A percentile compares a stretch with the other conserved stretches of the same genome.
phyloP scores from a whole-genome alignment of 1,140 invertebrate species.

The Dolichoris vasculosae region DNA sequence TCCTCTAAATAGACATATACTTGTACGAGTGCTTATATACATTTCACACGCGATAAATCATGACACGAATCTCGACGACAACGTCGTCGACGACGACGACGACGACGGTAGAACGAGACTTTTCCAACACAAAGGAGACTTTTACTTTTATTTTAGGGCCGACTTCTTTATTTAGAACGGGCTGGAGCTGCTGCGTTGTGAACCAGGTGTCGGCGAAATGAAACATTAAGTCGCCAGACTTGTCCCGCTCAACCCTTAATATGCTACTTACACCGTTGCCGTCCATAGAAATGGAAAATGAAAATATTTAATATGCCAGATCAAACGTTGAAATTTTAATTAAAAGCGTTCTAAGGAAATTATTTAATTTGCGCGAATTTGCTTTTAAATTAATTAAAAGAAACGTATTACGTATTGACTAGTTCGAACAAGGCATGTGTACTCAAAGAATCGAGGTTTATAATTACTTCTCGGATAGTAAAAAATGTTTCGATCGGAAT shows the following conservation, averaged over 20 bases:
- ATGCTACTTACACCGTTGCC: constrained; percentile 1
- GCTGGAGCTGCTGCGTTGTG: neutral
- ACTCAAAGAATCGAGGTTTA: too few relatives aligned
- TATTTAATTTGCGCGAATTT: neutral
- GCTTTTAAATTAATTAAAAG: neutral
- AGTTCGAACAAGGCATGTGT: too few relatives aligned
- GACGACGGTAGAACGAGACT: neutral
- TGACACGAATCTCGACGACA: constrained; percentile 34
- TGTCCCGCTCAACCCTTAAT: neutral
- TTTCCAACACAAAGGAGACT: constrained; percentile 18
- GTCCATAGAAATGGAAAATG: neutral
- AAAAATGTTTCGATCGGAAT: too few relatives aligned
- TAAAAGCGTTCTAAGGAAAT: neutral
- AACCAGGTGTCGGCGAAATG: neutral
- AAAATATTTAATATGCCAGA: neutral
- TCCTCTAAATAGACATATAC: constrained; percentile 2
- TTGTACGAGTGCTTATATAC: neutral
- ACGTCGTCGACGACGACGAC: neutral
- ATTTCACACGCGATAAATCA: constrained; percentile 53
- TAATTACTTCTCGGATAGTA: too few relatives aligned
- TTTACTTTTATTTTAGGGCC: constrained; percentile 44
- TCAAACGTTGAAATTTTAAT: neutral
- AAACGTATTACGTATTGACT: neutral
- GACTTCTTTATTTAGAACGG: constrained; percentile 30
- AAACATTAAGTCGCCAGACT: constrained; percentile 7